Evolutionary conservation across 2,797 vertebrate species (phyloP), one percentile per base, ranked within the genome.

Genomic region (Tarsius wallacei): DNA sequence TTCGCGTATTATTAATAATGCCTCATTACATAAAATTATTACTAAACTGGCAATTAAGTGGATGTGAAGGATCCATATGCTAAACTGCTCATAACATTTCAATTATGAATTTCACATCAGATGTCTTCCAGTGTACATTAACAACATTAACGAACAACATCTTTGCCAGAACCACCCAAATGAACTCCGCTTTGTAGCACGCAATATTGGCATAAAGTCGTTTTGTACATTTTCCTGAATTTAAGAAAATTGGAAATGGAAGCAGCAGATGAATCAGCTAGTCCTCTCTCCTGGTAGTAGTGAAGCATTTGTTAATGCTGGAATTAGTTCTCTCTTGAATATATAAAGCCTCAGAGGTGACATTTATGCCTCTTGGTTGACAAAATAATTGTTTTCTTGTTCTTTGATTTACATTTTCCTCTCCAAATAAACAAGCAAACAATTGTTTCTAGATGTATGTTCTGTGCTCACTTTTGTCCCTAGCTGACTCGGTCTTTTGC

Each of bases 11-110:
- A 99, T 99, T 99, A 99, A 99, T 99, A 99, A 99, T 99, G 98
- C 96, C 98, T 99, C 98, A 98, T 99, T 99, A 99, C 97, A 98
- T 99, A 98, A 98, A 99, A 99, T 99, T 99, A 99, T 99, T 99
- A 99, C 98, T 99, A 98, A 99, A 99, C 98, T 99, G 98, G 98
- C 98, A 98, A 99, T 99, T 99, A 99, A 99, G 98, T 98, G 98
- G 97, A 98, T 99, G 98, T 98, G 98, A 99, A 99, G 97, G 98
- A 98, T 98, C 99, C 99, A 99, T 99, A 99, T 99, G 99, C 97
- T 98, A 98, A 99, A 98, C 97, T 98, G 97, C 98, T 99, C 98
- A 97, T 98, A 99, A 99, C 98, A 98, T 99, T 99, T 99, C 98
- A 98, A 98, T 99, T 99, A 99, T 64, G 96, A 98, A 98, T 91